Conservation (phyloP, 2,888 invertebrate genomes). For the Campopleginae sp. region DNA sequence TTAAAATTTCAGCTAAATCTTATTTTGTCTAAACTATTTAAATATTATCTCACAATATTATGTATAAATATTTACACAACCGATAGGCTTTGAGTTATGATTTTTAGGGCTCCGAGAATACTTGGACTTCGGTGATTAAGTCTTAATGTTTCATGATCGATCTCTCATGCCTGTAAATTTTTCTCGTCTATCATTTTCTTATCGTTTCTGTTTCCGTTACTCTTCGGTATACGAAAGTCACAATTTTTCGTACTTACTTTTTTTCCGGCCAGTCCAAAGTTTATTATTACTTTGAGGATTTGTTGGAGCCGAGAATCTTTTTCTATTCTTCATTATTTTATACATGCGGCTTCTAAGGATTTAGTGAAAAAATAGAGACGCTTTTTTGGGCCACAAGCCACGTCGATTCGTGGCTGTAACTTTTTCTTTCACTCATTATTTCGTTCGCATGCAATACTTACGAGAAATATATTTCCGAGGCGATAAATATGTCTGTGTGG, state of each 20-base stretch:
- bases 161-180: constrained; percentile 34
- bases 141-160: constrained; percentile 51
- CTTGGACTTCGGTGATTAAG: constrained; percentile 32
- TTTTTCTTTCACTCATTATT: constrained; percentile 21
- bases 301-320: constrained; percentile 59
- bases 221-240: constrained; percentile 22
- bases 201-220: neutral
- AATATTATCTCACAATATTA: constrained; percentile 63
- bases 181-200: constrained; percentile 5
- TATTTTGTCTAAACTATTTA: constrained; percentile 59
- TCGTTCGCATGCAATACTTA: constrained; percentile 20
- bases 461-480: neutral
- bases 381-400: constrained; percentile 38
- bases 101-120: neutral
- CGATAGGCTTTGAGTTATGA: constrained; percentile 34
- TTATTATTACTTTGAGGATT: constrained; percentile 58
- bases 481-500: neutral
- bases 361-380: constrained; percentile 70
- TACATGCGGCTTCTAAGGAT: constrained; percentile 44
- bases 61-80: constrained; percentile 66
- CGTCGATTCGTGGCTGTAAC: constrained; percentile 25
- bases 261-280: constrained; percentile 36
- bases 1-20: constrained; percentile 53
- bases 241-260: constrained; percentile 31
- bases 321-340: constrained; percentile 37